A percentile compares a stretch with the other conserved stretches of the same genome.
phyloP scores from a whole-genome alignment of 2,113 vertebrate genomes.

The Paedocypris sp. region DNA sequence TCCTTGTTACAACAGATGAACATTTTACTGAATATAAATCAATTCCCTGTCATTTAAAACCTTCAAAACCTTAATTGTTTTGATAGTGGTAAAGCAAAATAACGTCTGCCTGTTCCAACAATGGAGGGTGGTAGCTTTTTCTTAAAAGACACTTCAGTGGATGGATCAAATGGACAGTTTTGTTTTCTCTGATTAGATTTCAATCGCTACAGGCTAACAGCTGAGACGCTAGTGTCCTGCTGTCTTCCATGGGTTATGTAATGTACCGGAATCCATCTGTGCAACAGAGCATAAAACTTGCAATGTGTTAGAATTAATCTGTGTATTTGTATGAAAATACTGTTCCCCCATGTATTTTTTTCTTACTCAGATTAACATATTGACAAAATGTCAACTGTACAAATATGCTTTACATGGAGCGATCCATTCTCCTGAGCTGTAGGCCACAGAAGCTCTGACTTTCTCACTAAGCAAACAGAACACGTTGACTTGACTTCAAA shows the following conservation, averaged over 20 bases:
- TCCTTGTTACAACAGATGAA: too few relatives aligned
- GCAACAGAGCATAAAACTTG: background rate
- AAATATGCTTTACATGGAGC: too few relatives aligned
- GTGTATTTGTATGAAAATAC: background rate
- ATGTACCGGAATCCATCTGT: background rate
- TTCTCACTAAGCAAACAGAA: slow-evolving; percentile 2
- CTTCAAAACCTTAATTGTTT: too few relatives aligned
- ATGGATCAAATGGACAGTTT: too few relatives aligned
- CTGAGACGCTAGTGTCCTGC: background rate
- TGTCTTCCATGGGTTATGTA: background rate
- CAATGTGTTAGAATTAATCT: background rate
- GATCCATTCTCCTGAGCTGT: background rate
- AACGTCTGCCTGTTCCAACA: too few relatives aligned
- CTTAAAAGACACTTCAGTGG: too few relatives aligned
- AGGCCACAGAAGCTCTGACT: background rate
- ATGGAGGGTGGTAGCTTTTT: too few relatives aligned
- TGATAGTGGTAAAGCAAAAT: too few relatives aligned
- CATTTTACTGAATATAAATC: too few relatives aligned
- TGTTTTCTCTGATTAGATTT: background rate
- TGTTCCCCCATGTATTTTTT: background rate
- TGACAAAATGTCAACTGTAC: too few relatives aligned
- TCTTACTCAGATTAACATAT: background rate
- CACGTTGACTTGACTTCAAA: slow-evolving; percentile 15
- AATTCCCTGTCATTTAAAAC: too few relatives aligned
- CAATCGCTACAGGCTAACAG: background rate